These are phyloP conservation scores for Thaumatotibia leucotreta DNA, from an alignment of 1,140 invertebrate genomes.

Conservation along the genomic window DNA sequence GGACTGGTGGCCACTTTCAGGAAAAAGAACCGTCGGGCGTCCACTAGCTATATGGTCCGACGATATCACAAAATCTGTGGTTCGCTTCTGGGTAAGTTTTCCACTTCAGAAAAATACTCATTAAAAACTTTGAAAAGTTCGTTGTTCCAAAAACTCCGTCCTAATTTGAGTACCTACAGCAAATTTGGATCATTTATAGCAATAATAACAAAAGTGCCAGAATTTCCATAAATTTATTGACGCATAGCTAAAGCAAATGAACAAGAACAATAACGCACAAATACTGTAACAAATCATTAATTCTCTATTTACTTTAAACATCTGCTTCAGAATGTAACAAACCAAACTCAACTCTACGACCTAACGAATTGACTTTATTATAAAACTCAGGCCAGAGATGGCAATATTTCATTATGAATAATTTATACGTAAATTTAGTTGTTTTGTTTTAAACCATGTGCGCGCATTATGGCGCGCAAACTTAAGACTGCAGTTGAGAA, in stretches of 20 bases:
- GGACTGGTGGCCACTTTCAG: no score
- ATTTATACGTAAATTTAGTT: conserved; percentile 10
- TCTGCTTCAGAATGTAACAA: background rate
- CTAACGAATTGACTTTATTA: no score
- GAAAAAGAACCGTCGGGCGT: no score
- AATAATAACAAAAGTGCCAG: background rate
- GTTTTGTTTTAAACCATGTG: background rate
- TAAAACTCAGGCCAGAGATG: no score
- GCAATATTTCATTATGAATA: background rate
- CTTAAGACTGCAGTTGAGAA: background rate
- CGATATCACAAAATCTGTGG: no score
- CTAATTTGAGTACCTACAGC: no score
- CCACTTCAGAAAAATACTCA: no score
- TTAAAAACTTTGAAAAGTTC: no score
- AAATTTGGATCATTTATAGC: no score
- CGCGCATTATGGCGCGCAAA: background rate
- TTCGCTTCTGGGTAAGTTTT: no score
- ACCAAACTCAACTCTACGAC: background rate
- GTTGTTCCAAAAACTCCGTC: no score
- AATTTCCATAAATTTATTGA: background rate
- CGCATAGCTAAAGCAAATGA: background rate
- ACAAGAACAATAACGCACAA: background rate
- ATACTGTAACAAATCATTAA: conserved; percentile 2
- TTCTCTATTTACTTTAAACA: background rate
- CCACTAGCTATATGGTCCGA: no score